Conservation (phyloP, 2,797 vertebrate genomes). For the Psittacula echo region DNA sequence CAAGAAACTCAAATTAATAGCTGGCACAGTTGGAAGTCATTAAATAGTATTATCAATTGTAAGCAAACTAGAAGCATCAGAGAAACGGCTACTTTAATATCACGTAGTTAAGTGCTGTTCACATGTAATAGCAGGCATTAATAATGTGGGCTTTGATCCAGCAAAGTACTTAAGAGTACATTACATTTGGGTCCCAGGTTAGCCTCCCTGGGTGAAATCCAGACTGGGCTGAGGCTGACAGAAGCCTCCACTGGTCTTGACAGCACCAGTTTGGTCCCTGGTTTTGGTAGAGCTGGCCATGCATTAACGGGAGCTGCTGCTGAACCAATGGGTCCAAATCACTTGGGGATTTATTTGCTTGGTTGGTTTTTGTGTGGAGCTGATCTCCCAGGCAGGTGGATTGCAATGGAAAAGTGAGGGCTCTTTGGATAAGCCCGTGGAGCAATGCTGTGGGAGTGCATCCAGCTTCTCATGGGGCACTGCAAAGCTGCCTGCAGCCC, state of each 20-base stretch:
- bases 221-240: not conserved
- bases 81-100: not conserved
- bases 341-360: not conserved
- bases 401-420: not conserved
- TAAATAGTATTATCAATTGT: not conserved
- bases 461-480: not conserved
- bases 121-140: not conserved
- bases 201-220: not conserved
- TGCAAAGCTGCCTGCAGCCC: not conserved
- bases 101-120: not conserved
- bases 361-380: accelerated
- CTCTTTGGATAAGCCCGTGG: not conserved
- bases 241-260: accelerated
- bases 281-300: not conserved
- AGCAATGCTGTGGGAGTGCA: not conserved
- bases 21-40: not conserved
- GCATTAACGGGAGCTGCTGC: not conserved
- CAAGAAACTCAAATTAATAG: not conserved
- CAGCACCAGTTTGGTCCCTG: not conserved
- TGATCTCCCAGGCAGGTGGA: not conserved
- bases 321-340: not conserved
- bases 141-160: not conserved
- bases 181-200: not conserved
- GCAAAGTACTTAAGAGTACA: not conserved
- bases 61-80: not conserved